Evolutionary conservation across 1,140 invertebrate genomes (phyloP), one percentile per base, ranked within the genome.

Genomic region (Drosophila ananassae): DNA sequence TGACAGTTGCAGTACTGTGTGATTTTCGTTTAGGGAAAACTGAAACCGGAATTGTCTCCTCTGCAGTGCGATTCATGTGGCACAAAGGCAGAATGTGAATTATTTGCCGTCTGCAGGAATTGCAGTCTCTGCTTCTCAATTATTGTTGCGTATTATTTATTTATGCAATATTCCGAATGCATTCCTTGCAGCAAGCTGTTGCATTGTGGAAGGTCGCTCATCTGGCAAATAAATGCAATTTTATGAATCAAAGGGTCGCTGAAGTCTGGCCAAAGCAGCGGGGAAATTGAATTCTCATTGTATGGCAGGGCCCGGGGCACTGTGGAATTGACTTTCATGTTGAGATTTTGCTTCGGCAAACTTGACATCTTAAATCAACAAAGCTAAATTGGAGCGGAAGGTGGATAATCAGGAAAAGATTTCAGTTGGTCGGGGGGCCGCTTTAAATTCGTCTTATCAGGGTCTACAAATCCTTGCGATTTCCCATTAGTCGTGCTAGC

Each of bases 401-500:
- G 59, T 57, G 60, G 48, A 54, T 66, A 74, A 75, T 75, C 71
- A 75, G 54, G 53, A 24, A 57, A 63, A 56, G 59, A 48, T 72
- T 66, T 75, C 10, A 50, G 52, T 12, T 7, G 3, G n/a, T 10
- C n/a, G 28, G 3, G 17, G 21, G 52, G 13, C 13, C 44, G 47
- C 44, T 89, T 80, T 67, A 75, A 69, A 52, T 69, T 83, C 44
- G 63, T 50, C 56, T 50, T 51, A 56, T 57, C 62, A 71, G 60
- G 44, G 58, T 53, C 69, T 57, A 48, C 67, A 73, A 69, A 80
- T 84, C 80, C 66, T 47, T 58, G 60, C 68, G 72, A 83, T 87
- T 83, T 79, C 79, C 82, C 79, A 89, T 87, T 89, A 87, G 76
- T 53, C 63, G 44, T 50, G 61, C 24, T 58, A 83, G 69, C 84